Conservation (phyloP, 2,888 invertebrate species). For the Exephanes ischioxanthus region DNA sequence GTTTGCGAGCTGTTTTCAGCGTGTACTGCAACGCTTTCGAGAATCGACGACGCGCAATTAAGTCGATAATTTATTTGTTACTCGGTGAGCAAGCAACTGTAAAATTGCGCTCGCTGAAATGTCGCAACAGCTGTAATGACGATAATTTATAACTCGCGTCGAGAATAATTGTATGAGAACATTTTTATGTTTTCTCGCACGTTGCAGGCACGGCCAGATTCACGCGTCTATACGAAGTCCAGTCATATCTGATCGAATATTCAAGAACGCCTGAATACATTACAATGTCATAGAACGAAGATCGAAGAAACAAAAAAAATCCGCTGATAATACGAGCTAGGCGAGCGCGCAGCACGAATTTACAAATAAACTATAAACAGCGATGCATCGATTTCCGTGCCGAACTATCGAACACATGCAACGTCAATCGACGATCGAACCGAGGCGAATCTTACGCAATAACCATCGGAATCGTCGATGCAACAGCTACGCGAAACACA, state of each 20-base stretch:
- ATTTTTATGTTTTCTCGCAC: slow-evolving; percentile 4
- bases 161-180: background rate
- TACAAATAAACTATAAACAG: background rate
- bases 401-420: background rate
- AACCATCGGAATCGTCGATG: slow-evolving; percentile 23
- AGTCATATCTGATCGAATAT: slow-evolving; percentile 13
- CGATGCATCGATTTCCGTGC: background rate
- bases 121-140: background rate
- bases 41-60: slow-evolving; percentile 1
- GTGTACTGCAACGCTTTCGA: background rate
- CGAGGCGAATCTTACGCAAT: slow-evolving; percentile 22
- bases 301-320: slow-evolving; percentile 7
- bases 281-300: background rate
- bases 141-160: background rate
- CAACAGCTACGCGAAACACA: slow-evolving; percentile 35
- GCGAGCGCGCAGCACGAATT: background rate
- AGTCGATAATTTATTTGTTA: slow-evolving; percentile 11
- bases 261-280: slow-evolving; percentile 23
- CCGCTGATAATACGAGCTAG: background rate
- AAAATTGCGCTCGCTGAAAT: slow-evolving; percentile 9
- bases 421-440: background rate
- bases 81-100: background rate
- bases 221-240: background rate
- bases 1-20: slow-evolving; percentile 2
- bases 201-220: background rate